phyloP scores from a whole-genome alignment of 2,888 invertebrate genomes.

The Ochropacha duplaris region DNA sequence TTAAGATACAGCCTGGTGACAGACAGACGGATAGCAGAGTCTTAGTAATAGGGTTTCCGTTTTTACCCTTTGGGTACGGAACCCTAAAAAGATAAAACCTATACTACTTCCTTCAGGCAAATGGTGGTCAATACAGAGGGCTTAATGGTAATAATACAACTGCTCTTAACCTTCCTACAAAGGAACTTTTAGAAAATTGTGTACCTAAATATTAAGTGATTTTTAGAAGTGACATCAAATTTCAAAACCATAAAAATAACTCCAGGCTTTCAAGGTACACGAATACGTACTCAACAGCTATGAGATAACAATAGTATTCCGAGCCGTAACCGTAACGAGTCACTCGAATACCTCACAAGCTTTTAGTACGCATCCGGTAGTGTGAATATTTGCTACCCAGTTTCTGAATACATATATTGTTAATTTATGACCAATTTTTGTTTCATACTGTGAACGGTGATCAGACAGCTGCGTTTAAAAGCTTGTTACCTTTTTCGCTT shows the following conservation, averaged over 20 bases:
- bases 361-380: conserved; percentile 27
- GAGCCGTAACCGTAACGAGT: not conserved
- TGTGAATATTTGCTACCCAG: conserved; percentile 1
- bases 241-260: conserved; percentile 1
- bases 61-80: no score
- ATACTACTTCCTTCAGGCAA: no score
- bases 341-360: conserved; percentile 13
- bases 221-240: not conserved
- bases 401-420: not conserved
- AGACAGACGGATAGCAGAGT: no score
- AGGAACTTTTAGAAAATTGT: no score
- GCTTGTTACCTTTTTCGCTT: no score
- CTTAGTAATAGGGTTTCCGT: no score
- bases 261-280: conserved; percentile 15
- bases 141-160: no score
- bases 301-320: conserved; percentile 14
- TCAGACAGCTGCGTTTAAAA: no score
- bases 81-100: no score
- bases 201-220: not conserved
- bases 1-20: no score
- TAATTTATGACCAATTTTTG: not conserved
- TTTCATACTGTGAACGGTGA: not conserved
- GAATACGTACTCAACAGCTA: conserved; percentile 27
- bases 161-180: no score
- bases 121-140: no score